Evolutionary conservation across 2,888 invertebrate species (phyloP).

Genomic region (Altica lythri): DNA sequence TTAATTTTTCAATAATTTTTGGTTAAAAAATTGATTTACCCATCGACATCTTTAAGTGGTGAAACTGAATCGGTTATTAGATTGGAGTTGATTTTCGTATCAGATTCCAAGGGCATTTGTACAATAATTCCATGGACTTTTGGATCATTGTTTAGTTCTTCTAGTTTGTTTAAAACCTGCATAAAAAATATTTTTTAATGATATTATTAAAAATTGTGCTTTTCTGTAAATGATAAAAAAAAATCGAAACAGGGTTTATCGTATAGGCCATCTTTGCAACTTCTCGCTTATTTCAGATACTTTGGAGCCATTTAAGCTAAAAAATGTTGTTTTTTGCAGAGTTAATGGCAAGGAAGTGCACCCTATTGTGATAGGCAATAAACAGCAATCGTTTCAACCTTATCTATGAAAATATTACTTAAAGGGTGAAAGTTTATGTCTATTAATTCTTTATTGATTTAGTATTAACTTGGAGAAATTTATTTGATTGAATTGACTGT

Average conservation of each 20-base stretch:
- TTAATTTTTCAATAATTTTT: too few relatives aligned
- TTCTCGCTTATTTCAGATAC: neutral
- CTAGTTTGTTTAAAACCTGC: slow-evolving; percentile 71
- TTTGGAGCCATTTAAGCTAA: neutral
- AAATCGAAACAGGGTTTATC: neutral
- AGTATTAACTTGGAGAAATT: too few relatives aligned
- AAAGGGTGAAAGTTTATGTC: too few relatives aligned
- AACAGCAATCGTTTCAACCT: too few relatives aligned
- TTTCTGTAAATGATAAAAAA: neutral
- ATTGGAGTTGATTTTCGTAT: slow-evolving; percentile 81
- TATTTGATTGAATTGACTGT: too few relatives aligned
- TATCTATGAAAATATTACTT: too few relatives aligned
- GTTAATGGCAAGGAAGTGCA: neutral
- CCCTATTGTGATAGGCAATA: neutral
- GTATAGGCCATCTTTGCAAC: too few relatives aligned
- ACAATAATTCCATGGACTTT: slow-evolving; percentile 93
- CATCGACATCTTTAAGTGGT: slow-evolving; percentile 94
- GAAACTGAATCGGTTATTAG: slow-evolving; percentile 85
- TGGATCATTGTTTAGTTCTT: slow-evolving; percentile 80
- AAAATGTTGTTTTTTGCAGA: neutral
- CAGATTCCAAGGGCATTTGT: slow-evolving; percentile 92
- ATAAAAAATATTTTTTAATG: slow-evolving; percentile 30
- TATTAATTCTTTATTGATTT: too few relatives aligned
- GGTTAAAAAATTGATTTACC: too few relatives aligned
- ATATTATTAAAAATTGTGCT: neutral